Evolutionary conservation across 2,113 vertebrate genomes (phyloP).

Genomic region (Scalopus aquaticus): DNA sequence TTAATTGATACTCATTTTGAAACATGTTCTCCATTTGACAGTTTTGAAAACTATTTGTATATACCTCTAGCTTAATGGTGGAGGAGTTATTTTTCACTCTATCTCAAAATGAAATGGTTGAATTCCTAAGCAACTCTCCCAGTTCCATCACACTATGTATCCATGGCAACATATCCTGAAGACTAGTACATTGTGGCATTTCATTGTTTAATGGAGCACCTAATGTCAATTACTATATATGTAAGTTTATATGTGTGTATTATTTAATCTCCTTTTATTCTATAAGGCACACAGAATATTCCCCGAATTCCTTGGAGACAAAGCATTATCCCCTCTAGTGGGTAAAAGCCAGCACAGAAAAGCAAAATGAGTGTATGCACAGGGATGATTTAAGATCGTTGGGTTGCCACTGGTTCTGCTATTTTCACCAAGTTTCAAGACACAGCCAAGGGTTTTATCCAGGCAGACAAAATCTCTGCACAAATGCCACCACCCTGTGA

Average conservation of each 20-base stretch:
- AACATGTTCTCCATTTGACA: constrained; percentile 31
- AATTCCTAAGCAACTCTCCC: constrained; percentile 74
- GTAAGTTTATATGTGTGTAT: constrained; percentile 47
- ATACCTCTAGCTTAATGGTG: constrained; percentile 36
- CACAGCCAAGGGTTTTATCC: constrained; percentile 4
- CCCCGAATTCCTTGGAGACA: constrained; percentile 50
- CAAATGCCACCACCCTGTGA: neutral
- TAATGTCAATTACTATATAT: constrained; percentile 64
- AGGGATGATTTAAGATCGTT: constrained; percentile 37
- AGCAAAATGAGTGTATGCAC: constrained; percentile 28
- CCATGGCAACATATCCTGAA: constrained; percentile 73
- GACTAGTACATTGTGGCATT: constrained; percentile 68
- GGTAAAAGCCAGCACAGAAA: constrained; percentile 53
- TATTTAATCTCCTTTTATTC: constrained; percentile 61
- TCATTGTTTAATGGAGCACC: constrained; percentile 74
- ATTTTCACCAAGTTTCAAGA: constrained; percentile 39
- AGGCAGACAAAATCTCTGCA: neutral
- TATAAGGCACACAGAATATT: neutral
- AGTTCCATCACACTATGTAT: constrained; percentile 75
- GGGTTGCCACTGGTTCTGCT: neutral
- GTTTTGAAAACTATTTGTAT: constrained; percentile 57
- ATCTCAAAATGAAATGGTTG: constrained; percentile 52
- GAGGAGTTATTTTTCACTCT: constrained; percentile 50
- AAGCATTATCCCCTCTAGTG: constrained; percentile 44
- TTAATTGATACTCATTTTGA: constrained; percentile 48